Base-by-base conservation (phyloP, 1,140 invertebrate genomes). In the Psilanteris sp. region DNA sequence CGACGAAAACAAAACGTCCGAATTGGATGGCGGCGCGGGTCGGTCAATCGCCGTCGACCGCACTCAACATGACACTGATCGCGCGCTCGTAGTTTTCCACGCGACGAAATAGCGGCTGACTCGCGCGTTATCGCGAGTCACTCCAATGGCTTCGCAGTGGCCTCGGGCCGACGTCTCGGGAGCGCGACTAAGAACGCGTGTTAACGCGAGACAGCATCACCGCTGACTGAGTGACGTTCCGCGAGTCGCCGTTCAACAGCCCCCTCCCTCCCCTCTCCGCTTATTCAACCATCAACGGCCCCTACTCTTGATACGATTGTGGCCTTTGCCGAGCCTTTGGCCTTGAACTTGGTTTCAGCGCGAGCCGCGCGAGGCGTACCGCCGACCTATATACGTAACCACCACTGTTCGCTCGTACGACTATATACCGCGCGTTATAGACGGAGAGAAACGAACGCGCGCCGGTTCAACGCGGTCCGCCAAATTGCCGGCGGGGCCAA, bases 321-420 rank as follows among this genome's bases (percentile, higher is more conserved):
- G 86, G 87, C 87, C 86, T 88, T 88, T 88, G 85, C 85, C 83
- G 83, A 88, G 87, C 84, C 85, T 88, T 85, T 88, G 87, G 87
- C 91, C 92, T 93, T 93, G 92, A 93, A 93, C 92, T 93, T 93
- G 92, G 90, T 88, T 89, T 88, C 87, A 85, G 88, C 85, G 89
- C 82, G 82, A 87, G 85, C 87, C 86, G 83, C 82, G 79, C 80
- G 84, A 83, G 85, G 86, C 86, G 82, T 83, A 84, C 78, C 79
- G 79, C 80, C 83, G 83, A 85, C 83, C 83, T 85, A 87, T 85
- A 87, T 85, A 81, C 54, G 50, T 27, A 32, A 31, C 62, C 24
- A 73, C 68, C 26, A 70, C 57, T 83, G 78, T 26, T 26, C 26
- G 18, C 11, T 4, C 32, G 15, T 11, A 16, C 48, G 29, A 29